These are phyloP conservation scores for Drosophila obscura DNA, from an alignment of 1,140 invertebrate genomes.

Conservation along the genomic window DNA sequence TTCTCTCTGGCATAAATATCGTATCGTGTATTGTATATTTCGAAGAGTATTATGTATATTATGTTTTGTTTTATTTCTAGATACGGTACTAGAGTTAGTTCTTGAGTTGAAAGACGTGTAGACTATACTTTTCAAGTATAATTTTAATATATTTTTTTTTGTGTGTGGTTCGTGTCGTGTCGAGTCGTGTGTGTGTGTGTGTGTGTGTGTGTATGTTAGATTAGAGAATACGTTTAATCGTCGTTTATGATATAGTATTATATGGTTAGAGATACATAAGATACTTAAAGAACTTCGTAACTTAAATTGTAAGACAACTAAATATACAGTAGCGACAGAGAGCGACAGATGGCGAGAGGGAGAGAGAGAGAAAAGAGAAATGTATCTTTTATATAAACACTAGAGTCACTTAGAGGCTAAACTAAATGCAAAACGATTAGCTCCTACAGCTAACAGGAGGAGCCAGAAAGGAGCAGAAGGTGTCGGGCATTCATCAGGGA, in stretches of 20 bases:
- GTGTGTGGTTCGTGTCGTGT: slow-evolving; percentile 35
- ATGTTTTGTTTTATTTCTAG: slow-evolving; percentile 23
- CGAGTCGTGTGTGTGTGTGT: slow-evolving; percentile 30
- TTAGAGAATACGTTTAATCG: slow-evolving; percentile 61
- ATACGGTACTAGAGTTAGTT: no score
- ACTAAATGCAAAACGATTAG: slow-evolving; percentile 58
- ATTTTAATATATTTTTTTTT: slow-evolving; percentile 56
- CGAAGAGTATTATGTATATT: slow-evolving; percentile 26
- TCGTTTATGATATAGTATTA: slow-evolving; percentile 31
- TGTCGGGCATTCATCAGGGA: no score
- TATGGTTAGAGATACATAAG: slow-evolving; percentile 32
- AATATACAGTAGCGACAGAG: slow-evolving; percentile 64
- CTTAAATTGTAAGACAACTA: slow-evolving; percentile 75
- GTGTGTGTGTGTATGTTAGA: slow-evolving; percentile 43
- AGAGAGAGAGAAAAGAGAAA: slow-evolving; percentile 48
- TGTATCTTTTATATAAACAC: slow-evolving; percentile 69
- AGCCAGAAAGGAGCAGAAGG: slow-evolving; percentile 9
- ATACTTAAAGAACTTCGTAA: slow-evolving; percentile 67
- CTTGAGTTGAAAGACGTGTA: slow-evolving; percentile 48
- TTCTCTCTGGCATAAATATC: slow-evolving; percentile 46
- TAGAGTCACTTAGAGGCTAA: slow-evolving; percentile 75
- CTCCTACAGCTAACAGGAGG: slow-evolving; percentile 23
- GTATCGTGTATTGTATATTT: slow-evolving; percentile 31
- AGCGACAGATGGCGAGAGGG: slow-evolving; percentile 30
- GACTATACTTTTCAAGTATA: slow-evolving; percentile 62